phyloP scores from a whole-genome alignment of 1,140 invertebrate genomes.

The Aphis craccivora region DNA sequence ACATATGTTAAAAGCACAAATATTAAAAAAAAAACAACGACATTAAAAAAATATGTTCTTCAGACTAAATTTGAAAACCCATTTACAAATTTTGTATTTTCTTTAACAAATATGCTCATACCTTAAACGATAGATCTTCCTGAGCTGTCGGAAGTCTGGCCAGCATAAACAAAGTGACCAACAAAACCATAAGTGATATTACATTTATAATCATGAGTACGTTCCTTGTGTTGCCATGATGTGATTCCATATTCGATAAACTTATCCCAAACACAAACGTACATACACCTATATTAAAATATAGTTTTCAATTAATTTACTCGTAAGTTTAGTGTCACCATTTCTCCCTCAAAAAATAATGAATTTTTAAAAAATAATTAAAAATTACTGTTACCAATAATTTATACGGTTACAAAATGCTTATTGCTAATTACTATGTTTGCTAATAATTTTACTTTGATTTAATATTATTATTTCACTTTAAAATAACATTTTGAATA shows the following conservation, averaged over 20 bases:
- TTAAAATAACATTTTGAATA: background rate
- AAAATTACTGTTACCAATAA: background rate
- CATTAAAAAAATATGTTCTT: background rate
- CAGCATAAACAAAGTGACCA: slow-evolving; percentile 5
- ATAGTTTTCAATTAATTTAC: background rate
- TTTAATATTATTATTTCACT: background rate
- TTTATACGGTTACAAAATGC: too few relatives aligned
- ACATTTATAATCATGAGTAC: background rate
- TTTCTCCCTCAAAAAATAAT: background rate
- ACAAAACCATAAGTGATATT: slow-evolving; percentile 10
- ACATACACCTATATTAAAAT: background rate
- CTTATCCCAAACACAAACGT: slow-evolving; percentile 32
- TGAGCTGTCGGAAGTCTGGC: slow-evolving; percentile 6
- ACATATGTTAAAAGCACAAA: background rate
- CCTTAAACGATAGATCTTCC: slow-evolving; percentile 47
- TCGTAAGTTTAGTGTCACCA: background rate
- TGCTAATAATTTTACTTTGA: background rate
- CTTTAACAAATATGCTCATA: background rate
- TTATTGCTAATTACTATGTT: background rate
- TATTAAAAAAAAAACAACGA: background rate
- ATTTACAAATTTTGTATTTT: background rate
- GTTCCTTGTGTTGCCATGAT: background rate
- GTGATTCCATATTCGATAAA: slow-evolving; percentile 15
- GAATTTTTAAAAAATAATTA: background rate
- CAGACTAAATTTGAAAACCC: background rate